Evolutionary conservation across 2,888 invertebrate species (phyloP).

Genomic region (Melieria picta): DNA sequence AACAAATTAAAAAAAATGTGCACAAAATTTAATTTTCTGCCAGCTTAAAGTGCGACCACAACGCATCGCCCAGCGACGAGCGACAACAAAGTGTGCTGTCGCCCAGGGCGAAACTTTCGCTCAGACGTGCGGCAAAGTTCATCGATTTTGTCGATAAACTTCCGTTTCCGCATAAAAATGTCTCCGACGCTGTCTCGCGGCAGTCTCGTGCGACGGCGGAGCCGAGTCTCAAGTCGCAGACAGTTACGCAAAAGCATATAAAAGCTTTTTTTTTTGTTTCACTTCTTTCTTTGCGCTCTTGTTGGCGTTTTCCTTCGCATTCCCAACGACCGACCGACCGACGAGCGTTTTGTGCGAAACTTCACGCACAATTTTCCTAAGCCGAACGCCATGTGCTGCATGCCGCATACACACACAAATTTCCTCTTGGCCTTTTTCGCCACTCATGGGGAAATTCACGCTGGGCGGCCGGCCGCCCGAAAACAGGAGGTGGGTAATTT

Average conservation of each 20-base stretch:
- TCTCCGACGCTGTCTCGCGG: neutral
- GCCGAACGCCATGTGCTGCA: too few relatives aligned
- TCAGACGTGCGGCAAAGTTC: neutral
- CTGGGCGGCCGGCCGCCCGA: neutral
- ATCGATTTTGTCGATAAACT: constrained; percentile 28
- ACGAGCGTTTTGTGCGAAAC: too few relatives aligned
- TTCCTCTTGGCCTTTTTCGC: too few relatives aligned
- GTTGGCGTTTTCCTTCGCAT: neutral
- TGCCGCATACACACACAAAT: too few relatives aligned
- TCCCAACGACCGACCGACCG: too few relatives aligned
- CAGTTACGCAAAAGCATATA: constrained; percentile 1
- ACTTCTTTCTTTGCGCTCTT: neutral
- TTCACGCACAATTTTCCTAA: too few relatives aligned
- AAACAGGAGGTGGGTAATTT: neutral
- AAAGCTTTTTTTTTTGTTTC: constrained; percentile 1
- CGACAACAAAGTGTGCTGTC: too few relatives aligned
- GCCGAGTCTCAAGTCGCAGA: neutral
- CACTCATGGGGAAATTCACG: neutral
- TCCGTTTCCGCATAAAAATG: constrained; percentile 22
- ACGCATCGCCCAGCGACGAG: too few relatives aligned
- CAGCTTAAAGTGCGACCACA: too few relatives aligned
- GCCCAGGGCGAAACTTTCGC: too few relatives aligned
- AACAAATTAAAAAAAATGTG: too few relatives aligned
- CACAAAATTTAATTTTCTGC: too few relatives aligned
- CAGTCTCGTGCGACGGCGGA: neutral